Conservation (phyloP, 2,113 vertebrate species). For the Poicephalus meyeri region DNA sequence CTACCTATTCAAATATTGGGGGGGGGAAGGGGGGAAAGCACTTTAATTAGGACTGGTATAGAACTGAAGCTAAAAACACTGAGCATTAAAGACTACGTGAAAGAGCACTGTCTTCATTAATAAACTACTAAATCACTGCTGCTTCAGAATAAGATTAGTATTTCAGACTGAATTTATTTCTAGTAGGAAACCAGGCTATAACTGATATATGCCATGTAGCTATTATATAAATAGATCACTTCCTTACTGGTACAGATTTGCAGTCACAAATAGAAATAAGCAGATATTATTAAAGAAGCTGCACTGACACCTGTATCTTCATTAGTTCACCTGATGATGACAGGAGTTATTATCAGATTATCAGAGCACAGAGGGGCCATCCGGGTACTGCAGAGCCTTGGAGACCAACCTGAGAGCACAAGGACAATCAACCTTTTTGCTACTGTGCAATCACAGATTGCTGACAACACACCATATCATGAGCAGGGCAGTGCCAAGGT, state of each 20-base stretch:
- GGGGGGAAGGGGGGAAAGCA: neutral
- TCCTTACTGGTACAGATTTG: neutral
- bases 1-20: neutral
- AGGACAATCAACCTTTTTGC: conserved; percentile 63
- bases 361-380: conserved; percentile 72
- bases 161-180: neutral
- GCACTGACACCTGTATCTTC: conserved; percentile 54
- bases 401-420: conserved; percentile 56
- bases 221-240: neutral
- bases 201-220: neutral
- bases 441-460: neutral
- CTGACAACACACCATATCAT: neutral
- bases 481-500: neutral
- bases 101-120: neutral
- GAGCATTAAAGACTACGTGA: neutral
- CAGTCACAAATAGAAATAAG: neutral
- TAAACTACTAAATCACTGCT: neutral
- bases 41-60: neutral
- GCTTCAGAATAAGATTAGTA: neutral
- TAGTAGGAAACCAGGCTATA: neutral
- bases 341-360: conserved; percentile 70
- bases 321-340: conserved; percentile 73
- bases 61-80: neutral
- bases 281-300: conserved; percentile 60
- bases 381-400: conserved; percentile 42